phyloP scores from a whole-genome alignment of 2,888 invertebrate genomes.

The Frankliniella fusca region DNA sequence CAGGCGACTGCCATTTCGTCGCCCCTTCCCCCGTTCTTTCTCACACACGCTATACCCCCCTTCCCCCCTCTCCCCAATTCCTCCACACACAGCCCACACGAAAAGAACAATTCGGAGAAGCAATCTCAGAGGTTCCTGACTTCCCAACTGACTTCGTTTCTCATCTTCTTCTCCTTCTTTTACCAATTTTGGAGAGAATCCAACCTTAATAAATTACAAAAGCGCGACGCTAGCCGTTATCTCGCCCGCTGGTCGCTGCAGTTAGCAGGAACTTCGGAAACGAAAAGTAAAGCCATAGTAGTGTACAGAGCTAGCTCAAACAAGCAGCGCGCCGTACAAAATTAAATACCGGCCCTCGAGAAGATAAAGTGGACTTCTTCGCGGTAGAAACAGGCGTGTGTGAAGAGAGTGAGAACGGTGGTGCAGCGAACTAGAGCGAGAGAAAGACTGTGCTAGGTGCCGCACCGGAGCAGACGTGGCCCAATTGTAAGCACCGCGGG shows the following conservation, averaged over 20 bases:
- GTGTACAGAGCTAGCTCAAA: too few relatives aligned
- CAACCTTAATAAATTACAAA: constrained; percentile 11
- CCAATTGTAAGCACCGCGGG: too few relatives aligned
- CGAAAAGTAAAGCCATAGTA: background rate
- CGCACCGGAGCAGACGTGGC: too few relatives aligned
- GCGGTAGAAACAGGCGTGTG: background rate
- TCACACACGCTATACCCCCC: background rate
- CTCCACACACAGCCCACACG: background rate
- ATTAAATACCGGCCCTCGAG: background rate
- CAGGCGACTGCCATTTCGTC: too few relatives aligned
- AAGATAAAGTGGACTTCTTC: too few relatives aligned
- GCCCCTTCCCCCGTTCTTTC: too few relatives aligned
- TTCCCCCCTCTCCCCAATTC: background rate
- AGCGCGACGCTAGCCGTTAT: background rate
- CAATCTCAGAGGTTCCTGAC: background rate
- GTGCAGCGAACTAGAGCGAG: background rate
- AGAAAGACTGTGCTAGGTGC: background rate
- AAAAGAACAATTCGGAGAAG: background rate
- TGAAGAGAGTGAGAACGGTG: background rate
- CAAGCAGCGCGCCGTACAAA: background rate
- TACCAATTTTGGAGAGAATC: constrained; percentile 7
- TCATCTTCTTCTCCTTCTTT: background rate
- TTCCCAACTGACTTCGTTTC: background rate
- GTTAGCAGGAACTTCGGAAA: background rate
- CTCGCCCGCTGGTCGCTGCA: background rate